A percentile compares a stretch with the other conserved stretches of the same genome.
phyloP scores from a whole-genome alignment of 2,888 invertebrate genomes.

The Penaeus monodon region DNA sequence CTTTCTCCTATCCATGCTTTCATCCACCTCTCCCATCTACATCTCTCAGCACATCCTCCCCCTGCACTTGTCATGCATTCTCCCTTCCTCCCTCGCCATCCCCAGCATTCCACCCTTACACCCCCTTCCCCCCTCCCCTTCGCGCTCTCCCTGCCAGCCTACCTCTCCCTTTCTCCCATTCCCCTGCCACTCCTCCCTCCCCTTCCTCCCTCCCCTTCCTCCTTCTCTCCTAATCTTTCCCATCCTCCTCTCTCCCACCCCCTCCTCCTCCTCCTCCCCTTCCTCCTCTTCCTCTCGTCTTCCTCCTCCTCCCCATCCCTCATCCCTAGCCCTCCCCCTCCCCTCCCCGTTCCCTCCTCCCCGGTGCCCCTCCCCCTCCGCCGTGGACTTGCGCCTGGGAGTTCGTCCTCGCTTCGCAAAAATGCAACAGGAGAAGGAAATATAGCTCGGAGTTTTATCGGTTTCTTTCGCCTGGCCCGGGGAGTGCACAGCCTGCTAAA shows the following conservation, averaged over 20 bases:
- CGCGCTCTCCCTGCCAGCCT: not conserved
- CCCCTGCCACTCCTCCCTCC: slow-evolving; percentile 1
- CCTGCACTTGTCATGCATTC: not conserved
- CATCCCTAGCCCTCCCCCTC: not conserved
- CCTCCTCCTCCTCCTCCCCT: not conserved
- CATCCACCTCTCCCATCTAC: slow-evolving; percentile 2
- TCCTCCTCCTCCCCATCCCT: not conserved
- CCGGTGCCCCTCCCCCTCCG: not conserved
- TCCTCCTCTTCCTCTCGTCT: not conserved
- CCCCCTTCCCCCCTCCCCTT: not conserved
- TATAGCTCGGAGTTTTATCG: slow-evolving; percentile 8
- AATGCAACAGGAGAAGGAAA: slow-evolving; percentile 6
- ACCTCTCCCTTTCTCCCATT: not conserved
- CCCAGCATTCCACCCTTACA: no score
- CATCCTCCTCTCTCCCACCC: not conserved
- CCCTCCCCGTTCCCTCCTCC: not conserved
- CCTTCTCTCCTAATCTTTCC: not conserved
- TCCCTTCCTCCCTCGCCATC: not conserved
- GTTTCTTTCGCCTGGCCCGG: slow-evolving; percentile 16
- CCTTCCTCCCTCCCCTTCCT: not conserved
- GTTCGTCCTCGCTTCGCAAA: not conserved
- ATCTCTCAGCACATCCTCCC: not conserved
- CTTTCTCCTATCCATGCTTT: not conserved
- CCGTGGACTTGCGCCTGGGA: not conserved
- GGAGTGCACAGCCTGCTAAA: not conserved